phyloP scores from a whole-genome alignment of 2,113 vertebrate genomes.

The Lophura nycthemera region DNA sequence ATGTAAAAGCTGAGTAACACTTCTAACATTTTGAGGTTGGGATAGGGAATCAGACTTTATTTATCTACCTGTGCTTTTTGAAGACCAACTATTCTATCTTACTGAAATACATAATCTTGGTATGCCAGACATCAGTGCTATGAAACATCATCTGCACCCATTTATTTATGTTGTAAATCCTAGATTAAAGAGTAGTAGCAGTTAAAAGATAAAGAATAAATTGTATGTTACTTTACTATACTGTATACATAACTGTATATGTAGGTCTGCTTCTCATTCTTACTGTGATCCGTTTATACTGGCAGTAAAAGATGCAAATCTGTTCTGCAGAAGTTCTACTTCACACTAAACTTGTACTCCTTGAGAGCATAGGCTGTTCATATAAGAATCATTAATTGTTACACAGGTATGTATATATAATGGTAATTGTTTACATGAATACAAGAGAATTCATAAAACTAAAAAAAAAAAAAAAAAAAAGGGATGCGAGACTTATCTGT shows the following conservation, averaged over 20 bases:
- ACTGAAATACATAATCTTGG: slow-evolving; percentile 28
- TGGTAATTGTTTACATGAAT: not conserved
- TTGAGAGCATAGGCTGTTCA: not conserved
- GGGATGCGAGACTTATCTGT: not conserved
- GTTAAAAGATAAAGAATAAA: slow-evolving; percentile 21
- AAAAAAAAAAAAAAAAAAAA: not conserved
- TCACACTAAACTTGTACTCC: accelerated
- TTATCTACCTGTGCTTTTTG: slow-evolving; percentile 50
- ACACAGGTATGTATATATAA: too few relatives aligned
- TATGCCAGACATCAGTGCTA: slow-evolving; percentile 32
- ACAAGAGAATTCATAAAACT: not conserved
- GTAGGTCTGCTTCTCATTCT: not conserved
- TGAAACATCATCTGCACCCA: slow-evolving; percentile 45
- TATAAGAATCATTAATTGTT: not conserved
- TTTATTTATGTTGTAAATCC: slow-evolving; percentile 13
- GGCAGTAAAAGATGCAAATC: not conserved
- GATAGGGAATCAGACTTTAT: slow-evolving; percentile 28
- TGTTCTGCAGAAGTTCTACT: not conserved
- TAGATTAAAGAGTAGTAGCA: not conserved
- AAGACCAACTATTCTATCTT: slow-evolving; percentile 32
- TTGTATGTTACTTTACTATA: not conserved
- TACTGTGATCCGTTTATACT: not conserved
- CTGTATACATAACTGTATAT: not conserved
- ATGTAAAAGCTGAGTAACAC: slow-evolving; percentile 24
- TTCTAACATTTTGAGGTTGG: not conserved